phyloP scores from a whole-genome alignment of 2,888 invertebrate genomes.

The Lypha dubia region DNA sequence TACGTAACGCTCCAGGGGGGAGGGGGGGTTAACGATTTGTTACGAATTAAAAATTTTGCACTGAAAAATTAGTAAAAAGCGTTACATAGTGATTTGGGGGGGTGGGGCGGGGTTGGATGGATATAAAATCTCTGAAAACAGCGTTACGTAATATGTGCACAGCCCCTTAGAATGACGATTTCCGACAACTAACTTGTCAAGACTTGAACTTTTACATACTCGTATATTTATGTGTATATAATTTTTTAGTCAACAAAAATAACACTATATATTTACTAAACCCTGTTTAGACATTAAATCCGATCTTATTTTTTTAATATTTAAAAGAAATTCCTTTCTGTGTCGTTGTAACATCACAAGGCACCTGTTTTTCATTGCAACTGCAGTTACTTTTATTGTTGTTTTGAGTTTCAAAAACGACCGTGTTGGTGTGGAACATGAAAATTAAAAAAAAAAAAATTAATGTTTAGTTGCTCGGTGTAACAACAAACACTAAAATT shows the following conservation, averaged over 20 bases:
- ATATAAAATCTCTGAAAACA: no score
- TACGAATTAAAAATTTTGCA: no score
- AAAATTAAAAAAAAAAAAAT: conserved; percentile 30
- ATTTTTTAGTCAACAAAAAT: neutral
- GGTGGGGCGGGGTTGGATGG: no score
- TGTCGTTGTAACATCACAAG: conserved; percentile 56
- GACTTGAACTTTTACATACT: no score
- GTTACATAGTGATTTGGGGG: no score
- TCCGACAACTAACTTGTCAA: no score
- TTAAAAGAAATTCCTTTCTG: conserved; percentile 55
- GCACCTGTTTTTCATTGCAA: conserved; percentile 71
- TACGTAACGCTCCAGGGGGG: no score
- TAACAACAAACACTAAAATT: conserved; percentile 69
- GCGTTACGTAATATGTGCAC: no score
- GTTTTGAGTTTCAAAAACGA: conserved; percentile 2
- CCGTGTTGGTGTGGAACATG: conserved; percentile 43
- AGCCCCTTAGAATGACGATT: no score
- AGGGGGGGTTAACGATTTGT: no score
- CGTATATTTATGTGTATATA: no score
- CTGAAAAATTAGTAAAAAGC: no score
- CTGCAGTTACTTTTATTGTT: conserved; percentile 12
- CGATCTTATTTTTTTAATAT: conserved; percentile 8
- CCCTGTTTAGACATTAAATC: conserved; percentile 22
- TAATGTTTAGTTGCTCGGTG: conserved; percentile 53
- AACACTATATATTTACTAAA: neutral